These are phyloP conservation scores for Euzophera pinguis DNA, from an alignment of 2,888 invertebrate genomes.

Conservation along the genomic window DNA sequence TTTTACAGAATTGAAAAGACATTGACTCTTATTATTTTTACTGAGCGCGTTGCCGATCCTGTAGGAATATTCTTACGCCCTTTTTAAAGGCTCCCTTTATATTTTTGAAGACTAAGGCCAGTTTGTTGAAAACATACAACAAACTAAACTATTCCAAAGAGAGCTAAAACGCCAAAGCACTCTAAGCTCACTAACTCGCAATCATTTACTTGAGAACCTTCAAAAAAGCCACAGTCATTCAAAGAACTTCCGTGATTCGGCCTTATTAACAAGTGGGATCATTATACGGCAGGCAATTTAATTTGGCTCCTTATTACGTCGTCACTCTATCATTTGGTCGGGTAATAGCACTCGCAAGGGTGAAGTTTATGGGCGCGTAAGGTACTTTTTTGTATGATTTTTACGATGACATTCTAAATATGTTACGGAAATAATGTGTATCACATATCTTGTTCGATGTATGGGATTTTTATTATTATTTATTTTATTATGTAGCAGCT, in stretches of 20 bases:
- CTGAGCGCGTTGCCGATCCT: no score
- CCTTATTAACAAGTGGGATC: constrained; percentile 35
- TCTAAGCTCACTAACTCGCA: background rate
- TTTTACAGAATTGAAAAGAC: no score
- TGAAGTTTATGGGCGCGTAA: constrained; percentile 8
- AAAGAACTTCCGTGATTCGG: constrained; percentile 29
- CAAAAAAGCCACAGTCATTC: background rate
- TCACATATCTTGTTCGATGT: background rate
- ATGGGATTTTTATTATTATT: background rate
- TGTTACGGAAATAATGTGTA: background rate
- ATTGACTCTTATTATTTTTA: no score
- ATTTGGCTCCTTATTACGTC: constrained; percentile 39
- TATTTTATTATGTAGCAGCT: no score
- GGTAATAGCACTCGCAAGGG: constrained; percentile 27
- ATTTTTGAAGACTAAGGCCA: no score
- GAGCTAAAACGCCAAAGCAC: background rate
- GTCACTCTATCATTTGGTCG: constrained; percentile 36
- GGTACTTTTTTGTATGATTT: constrained; percentile 1
- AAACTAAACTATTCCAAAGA: background rate
- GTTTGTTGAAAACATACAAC: no score
- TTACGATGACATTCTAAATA: background rate
- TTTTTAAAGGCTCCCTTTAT: no score
- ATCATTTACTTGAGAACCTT: background rate
- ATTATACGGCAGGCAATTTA: constrained; percentile 37
- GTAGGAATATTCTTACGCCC: no score